Conservation (phyloP, 2,113 vertebrate genomes). For the Onychostruthus taczanowskii region DNA sequence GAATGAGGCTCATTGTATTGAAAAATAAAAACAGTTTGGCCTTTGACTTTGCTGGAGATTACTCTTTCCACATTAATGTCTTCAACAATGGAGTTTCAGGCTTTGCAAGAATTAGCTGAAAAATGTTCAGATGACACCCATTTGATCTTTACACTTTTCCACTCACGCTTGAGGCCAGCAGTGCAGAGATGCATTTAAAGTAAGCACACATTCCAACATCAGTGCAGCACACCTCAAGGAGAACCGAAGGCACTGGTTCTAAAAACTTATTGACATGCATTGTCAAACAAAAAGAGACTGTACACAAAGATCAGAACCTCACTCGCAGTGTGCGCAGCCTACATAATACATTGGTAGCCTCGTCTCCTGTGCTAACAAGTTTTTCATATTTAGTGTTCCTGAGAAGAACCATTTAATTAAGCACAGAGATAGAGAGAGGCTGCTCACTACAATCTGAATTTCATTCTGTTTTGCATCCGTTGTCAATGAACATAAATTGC, state of each 20-base stretch:
- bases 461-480: conserved; percentile 5
- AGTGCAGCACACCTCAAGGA: not conserved
- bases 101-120: conserved; percentile 32
- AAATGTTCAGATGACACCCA: not conserved
- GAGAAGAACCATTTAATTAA: conserved; percentile 37
- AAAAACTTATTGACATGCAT: not conserved
- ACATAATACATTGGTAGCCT: not conserved
- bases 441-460: conserved; percentile 14
- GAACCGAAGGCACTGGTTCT: not conserved
- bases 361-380: not conserved
- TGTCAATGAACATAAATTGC: conserved; percentile 41
- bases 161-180: not conserved
- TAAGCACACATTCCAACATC: not conserved
- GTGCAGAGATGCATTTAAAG: not conserved
- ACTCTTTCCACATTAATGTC: conserved; percentile 13
- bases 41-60: conserved; percentile 38
- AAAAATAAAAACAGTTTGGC: conserved; percentile 54
- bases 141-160: conserved; percentile 33
- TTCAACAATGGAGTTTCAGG: not conserved
- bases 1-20: conserved; percentile 28
- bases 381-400: conserved; percentile 35
- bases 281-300: not conserved
- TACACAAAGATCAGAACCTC: not conserved
- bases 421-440: not conserved
- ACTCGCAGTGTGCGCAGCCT: not conserved